A percentile compares a stretch with the other conserved stretches of the same genome.
Evolutionary conservation across 2,797 vertebrate species (phyloP).

Genomic region (Thripadectes ignobilis): DNA sequence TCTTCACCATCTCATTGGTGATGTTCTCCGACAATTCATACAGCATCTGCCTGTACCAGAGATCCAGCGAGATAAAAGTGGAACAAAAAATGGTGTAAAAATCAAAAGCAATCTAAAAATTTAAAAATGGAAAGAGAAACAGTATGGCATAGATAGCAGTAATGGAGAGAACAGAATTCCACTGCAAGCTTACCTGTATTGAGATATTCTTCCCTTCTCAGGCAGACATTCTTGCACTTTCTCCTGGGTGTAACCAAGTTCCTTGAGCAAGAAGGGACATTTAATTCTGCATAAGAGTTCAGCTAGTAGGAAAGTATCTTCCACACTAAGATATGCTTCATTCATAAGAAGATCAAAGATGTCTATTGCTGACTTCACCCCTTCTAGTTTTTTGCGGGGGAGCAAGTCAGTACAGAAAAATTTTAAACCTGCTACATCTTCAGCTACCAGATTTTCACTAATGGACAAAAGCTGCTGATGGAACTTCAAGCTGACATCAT

Average conservation of each 20-base stretch:
- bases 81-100: neutral
- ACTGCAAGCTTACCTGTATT: slow-evolving; percentile 65
- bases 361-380: slow-evolving; percentile 34
- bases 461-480: slow-evolving; percentile 40
- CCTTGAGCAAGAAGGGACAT: slow-evolving; percentile 40
- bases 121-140: neutral
- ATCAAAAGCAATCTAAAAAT: neutral
- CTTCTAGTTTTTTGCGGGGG: slow-evolving; percentile 44
- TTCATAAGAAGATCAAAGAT: slow-evolving; percentile 66
- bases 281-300: slow-evolving; percentile 73
- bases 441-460: slow-evolving; percentile 29
- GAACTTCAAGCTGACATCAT: neutral
- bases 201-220: slow-evolving; percentile 47
- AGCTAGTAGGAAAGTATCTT: slow-evolving; percentile 65
- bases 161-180: neutral
- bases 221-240: slow-evolving; percentile 35
- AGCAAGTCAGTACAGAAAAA: slow-evolving; percentile 74
- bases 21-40: slow-evolving; percentile 83
- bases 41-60: slow-evolving; percentile 82
- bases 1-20: slow-evolving; percentile 36
- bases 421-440: slow-evolving; percentile 73
- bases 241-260: slow-evolving; percentile 54
- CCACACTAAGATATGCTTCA: slow-evolving; percentile 22
- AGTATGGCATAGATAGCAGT: neutral
- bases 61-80: neutral